Base-by-base conservation (phyloP, 2,888 invertebrate species). In the Neocrepidodera transversa region DNA sequence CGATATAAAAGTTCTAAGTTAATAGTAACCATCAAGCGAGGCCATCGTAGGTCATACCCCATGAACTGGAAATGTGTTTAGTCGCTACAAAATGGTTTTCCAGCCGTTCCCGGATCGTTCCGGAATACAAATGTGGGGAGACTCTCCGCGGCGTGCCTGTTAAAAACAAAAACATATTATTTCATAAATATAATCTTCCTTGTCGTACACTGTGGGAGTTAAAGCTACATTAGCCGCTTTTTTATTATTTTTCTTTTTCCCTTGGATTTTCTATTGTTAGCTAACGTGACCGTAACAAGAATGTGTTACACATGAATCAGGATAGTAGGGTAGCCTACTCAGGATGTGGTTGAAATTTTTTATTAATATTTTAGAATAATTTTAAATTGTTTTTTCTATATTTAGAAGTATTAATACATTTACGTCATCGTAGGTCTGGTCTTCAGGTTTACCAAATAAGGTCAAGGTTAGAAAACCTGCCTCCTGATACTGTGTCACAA, bases 91-190 rank as follows among this genome's bases (percentile, higher is more conserved):
- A 58, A 60, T 62, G 60, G 58, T 64, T 56, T 55, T 42, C 56
- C 35, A 54, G 61, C 60, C 65, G 61, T 63, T 62, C 58, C 38
- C 40, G 56, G 56, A 62, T 52, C 60, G 61, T 51, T 30, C 23
- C 56, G 58, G 67, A 64, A 67, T 69, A 69, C 61, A 65, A 69
- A 68, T 68, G 63, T 54, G 61, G 56, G 58, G 23, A 26, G 11
- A 16, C 45, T 23, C 26, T 28, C 43, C 14, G 14, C 14, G 16
- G 26, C 23, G 28, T 14, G 45, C 45, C 61, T 57, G 62, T 59
- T 63, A 64, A 65, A 63, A 67, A 67, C 66, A 64, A 69, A 68
- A 54, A 60, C 69, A 64, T 65, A 66, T 66, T 66, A 64, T 66
- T 68, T 58, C 67, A 67, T 64, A 68, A 69, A 67, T 65, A 66